Conservation (phyloP, 2,797 vertebrate species). For the Apodemus agrarius region DNA sequence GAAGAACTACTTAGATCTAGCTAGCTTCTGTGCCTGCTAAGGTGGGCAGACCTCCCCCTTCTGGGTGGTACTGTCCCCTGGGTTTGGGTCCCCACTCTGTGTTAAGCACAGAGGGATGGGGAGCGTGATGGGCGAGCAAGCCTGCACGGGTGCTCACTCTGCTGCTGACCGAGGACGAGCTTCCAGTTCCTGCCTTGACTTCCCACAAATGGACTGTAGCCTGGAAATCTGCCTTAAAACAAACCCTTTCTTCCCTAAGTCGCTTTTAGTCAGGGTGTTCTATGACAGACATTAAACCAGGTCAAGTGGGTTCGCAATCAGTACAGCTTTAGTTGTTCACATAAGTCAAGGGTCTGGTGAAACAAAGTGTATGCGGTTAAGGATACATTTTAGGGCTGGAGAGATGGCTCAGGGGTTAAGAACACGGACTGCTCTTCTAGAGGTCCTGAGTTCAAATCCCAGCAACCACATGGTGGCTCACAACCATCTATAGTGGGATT, state of each 20-base stretch:
- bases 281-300: not conserved
- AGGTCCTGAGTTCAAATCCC: no score
- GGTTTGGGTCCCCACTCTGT: not conserved
- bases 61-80: not conserved
- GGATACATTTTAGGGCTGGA: not conserved
- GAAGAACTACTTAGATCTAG: not conserved
- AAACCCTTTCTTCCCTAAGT: not conserved
- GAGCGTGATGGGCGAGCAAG: no score
- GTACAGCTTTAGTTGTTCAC: not conserved
- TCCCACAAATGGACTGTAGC: not conserved
- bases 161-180: not conserved
- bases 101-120: not conserved
- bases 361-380: not conserved
- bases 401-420: no score
- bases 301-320: not conserved
- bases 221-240: not conserved
- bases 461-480: no score
- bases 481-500: no score
- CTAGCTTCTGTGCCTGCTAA: not conserved
- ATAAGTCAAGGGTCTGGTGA: conserved; percentile 21
- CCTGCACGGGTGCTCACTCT: not conserved
- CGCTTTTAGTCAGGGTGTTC: not conserved
- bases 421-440: no score
- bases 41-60: no score
- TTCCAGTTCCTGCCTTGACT: not conserved